phyloP scores from a whole-genome alignment of 2,797 vertebrate species.

The Notoglanidium macrostoma region DNA sequence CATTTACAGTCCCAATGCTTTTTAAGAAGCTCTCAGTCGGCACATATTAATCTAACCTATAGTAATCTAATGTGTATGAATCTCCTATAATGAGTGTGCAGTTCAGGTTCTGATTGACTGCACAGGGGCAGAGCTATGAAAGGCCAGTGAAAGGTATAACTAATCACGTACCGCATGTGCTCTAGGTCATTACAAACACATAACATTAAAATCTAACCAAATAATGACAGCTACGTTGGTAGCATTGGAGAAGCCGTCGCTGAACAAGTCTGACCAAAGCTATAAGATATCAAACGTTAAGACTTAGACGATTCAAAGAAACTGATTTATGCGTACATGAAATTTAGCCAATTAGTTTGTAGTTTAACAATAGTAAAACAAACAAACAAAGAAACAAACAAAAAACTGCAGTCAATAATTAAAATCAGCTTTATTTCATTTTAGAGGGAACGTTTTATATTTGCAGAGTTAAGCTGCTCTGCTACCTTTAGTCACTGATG shows the following conservation, averaged over 20 bases:
- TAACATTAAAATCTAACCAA: not conserved
- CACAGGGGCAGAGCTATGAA: slow-evolving; percentile 1
- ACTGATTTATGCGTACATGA: too few relatives aligned
- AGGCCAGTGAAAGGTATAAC: not conserved
- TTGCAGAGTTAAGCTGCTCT: not conserved
- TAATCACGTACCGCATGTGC: not conserved
- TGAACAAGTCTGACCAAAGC: not conserved
- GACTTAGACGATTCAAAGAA: not conserved
- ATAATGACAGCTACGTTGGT: not conserved
- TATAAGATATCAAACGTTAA: not conserved
- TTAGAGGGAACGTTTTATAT: not conserved
- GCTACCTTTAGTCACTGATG: not conserved
- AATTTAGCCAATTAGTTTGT: not conserved
- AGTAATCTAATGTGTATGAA: not conserved
- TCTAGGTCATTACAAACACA: not conserved
- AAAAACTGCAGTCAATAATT: not conserved
- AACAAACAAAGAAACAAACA: not conserved
- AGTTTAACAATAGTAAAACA: not conserved
- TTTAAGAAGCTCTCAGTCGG: not conserved
- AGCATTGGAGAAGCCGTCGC: not conserved
- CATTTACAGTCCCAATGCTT: not conserved
- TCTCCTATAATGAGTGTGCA: not conserved
- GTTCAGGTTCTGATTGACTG: not conserved
- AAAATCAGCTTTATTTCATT: not conserved
- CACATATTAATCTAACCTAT: not conserved